Evolutionary conservation across 2,888 invertebrate genomes (phyloP).

Genomic region (Tyria jacobaeae): DNA sequence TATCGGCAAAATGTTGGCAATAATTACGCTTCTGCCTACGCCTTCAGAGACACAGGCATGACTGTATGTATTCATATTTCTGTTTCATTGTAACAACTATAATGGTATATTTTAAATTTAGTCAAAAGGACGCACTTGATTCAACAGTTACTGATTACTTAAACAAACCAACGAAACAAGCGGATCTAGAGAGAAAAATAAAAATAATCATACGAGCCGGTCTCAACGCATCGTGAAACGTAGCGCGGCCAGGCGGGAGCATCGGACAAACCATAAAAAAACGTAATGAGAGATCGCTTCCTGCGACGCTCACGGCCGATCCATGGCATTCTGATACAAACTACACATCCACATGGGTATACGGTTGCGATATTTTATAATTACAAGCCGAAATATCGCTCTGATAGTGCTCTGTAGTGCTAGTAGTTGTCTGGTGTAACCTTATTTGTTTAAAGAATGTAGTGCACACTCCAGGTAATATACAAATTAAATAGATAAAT

Average conservation of each 20-base stretch:
- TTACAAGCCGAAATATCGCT: conserved; percentile 12
- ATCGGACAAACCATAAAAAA: conserved; percentile 83
- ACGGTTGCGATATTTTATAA: conserved; percentile 37
- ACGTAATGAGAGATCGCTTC: conserved; percentile 84
- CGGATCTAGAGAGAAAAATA: conserved; percentile 45
- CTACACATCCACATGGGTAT: conserved; percentile 36
- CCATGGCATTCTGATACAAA: conserved; percentile 53
- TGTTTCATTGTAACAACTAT: background rate
- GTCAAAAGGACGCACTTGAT: background rate
- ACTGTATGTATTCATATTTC: background rate
- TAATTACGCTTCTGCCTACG: too few species aligned
- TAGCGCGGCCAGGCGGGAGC: conserved; percentile 66
- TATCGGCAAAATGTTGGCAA: too few species aligned
- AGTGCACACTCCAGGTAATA: background rate
- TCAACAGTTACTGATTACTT: background rate
- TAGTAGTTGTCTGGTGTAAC: too few species aligned
- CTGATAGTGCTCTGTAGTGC: background rate
- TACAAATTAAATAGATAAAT: background rate
- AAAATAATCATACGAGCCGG: conserved; percentile 57
- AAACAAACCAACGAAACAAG: conserved; percentile 42
- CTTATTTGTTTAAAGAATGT: conserved; percentile 7
- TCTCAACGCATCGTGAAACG: conserved; percentile 55
- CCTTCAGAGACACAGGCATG: too few species aligned
- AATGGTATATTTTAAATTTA: too few species aligned
- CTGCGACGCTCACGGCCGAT: conserved; percentile 71